These are phyloP conservation scores for Listrodromus nycthemerus DNA, from an alignment of 2,888 invertebrate species.

Conservation along the genomic window DNA sequence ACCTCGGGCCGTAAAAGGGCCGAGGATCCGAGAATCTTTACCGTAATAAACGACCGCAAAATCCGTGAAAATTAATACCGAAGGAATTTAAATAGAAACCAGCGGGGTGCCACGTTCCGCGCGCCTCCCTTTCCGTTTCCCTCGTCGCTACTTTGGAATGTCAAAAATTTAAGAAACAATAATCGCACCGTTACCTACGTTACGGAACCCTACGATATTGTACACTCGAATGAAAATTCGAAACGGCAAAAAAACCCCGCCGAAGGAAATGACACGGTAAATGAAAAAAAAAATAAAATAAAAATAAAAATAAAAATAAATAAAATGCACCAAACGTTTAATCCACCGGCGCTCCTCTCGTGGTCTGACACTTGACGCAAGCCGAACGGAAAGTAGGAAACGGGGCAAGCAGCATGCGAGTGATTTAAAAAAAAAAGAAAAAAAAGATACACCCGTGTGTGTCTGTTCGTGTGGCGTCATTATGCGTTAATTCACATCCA, in stretches of 20 bases:
- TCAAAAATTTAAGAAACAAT: background rate
- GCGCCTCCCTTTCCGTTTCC: background rate
- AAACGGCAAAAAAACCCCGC: background rate
- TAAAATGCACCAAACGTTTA: background rate
- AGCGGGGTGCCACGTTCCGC: background rate
- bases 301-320: background rate
- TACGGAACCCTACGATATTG: background rate
- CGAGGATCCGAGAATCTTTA: background rate
- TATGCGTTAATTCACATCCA: background rate
- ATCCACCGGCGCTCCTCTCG: background rate
- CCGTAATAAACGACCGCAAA: background rate
- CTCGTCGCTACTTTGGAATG: background rate
- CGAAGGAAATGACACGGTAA: background rate
- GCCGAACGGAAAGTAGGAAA: constrained; percentile 21
- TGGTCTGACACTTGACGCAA: constrained; percentile 5
- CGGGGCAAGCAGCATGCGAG: constrained; percentile 1
- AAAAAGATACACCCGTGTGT: constrained; percentile 6
- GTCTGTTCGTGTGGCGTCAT: background rate
- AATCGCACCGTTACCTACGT: background rate
- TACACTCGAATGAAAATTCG: background rate
- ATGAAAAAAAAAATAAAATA: background rate
- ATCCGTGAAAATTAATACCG: background rate
- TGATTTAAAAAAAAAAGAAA: constrained; percentile 1
- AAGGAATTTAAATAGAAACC: background rate
- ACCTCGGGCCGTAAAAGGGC: background rate